Evolutionary conservation across 2,797 vertebrate species (phyloP), one percentile per base, ranked within the genome.

Genomic region (Pantherophis vulpinus): DNA sequence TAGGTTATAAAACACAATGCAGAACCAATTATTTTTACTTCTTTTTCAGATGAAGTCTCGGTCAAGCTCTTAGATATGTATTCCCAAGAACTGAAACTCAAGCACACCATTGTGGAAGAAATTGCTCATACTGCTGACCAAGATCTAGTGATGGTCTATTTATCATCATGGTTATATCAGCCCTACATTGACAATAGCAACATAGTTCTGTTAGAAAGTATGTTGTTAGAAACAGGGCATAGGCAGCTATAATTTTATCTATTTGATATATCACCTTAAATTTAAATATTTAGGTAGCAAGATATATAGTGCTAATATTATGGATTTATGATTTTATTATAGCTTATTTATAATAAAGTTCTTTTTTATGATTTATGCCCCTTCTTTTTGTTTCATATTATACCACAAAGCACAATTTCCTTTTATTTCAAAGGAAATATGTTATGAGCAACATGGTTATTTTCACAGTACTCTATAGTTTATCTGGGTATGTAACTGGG

Each of bases 121-220:
- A 96, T 99, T 7, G 99, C 98, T 4, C 99, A 99, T 97, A 96
- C 97, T 0, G 0, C 86, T 0, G 97, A 97, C 95, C 96, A 96
- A 8, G 98, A 99, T 96, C 98, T 99, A 90, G 92, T 97, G 95
- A 97, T 99, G 98, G 98, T 99, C 86, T 98, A 98, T 96, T 96
- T 99, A 93, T 99, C 99, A 0, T 98, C 98, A 1, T 99, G 99
- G 99, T 96, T 99, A 29, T 98, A 99, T 96, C 98, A 99, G 97
- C 99, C 99, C 3, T 99, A 98, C 55, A 94, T 98, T 74, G 98
- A 98, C 1, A 96, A 97, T 2, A 95, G 95, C 93, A 97, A 96
- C 96, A 97, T 96, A 92, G 96, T 99, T 27, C 97, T 97, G 0
- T 97, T 99, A 1, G 99, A 99, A 95, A 97, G 98, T 87, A 98